Evolutionary conservation across 2,113 vertebrate genomes (phyloP).

Genomic region (Stomatorhinus ivindoensis): DNA sequence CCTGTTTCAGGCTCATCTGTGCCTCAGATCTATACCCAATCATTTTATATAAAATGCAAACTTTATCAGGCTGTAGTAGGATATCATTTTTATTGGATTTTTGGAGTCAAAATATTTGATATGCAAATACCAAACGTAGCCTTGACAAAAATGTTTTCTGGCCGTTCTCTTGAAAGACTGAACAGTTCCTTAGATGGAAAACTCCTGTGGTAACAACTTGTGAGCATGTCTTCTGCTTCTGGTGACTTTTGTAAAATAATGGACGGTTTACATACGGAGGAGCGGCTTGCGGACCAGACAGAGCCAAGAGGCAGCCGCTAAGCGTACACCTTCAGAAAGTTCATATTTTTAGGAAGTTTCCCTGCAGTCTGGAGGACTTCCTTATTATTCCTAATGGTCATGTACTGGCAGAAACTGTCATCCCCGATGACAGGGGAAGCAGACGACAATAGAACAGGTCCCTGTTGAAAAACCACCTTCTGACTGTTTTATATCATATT

Average conservation of each 20-base stretch:
- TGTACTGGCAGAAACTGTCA: background rate
- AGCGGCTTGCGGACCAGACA: background rate
- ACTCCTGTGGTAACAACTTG: constrained; percentile 27
- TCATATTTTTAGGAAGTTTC: constrained; percentile 2
- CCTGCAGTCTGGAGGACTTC: background rate
- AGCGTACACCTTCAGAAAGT: background rate
- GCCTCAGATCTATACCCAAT: background rate
- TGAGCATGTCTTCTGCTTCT: constrained; percentile 2
- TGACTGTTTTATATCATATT: background rate
- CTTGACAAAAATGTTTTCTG: background rate
- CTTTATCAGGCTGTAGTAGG: background rate
- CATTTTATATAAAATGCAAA: background rate
- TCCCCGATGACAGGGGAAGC: background rate
- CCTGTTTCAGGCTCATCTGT: background rate
- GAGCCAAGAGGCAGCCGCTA: constrained; percentile 2
- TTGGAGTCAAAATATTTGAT: background rate
- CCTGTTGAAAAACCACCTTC: background rate
- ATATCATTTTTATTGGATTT: background rate
- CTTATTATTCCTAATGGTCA: background rate
- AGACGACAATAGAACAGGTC: background rate
- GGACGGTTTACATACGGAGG: constrained; percentile 17
- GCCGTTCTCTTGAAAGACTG: constrained; percentile 6
- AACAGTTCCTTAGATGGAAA: constrained; percentile 27
- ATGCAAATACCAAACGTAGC: background rate
- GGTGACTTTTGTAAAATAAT: constrained; percentile 30